phyloP scores from a whole-genome alignment of 2,113 vertebrate species.

The Lagopus leucura region DNA sequence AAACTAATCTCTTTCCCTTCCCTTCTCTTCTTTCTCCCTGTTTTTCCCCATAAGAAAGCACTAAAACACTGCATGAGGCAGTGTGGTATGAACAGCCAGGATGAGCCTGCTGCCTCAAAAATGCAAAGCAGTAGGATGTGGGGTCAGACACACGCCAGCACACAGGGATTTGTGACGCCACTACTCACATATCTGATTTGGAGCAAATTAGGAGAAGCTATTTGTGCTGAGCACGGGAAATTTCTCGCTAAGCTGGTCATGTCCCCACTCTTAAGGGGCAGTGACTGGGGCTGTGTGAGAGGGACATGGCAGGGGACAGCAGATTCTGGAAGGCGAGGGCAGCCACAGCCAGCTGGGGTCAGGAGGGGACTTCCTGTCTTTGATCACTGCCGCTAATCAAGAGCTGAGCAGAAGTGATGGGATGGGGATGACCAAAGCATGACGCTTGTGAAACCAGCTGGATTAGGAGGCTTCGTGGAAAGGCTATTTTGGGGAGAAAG shows the following conservation, averaged over 20 bases:
- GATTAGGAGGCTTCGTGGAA: background rate
- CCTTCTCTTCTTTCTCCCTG: background rate
- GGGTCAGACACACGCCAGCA: background rate
- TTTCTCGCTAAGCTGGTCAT: background rate
- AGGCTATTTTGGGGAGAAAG: background rate
- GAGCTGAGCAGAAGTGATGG: background rate
- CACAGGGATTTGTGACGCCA: background rate
- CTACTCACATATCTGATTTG: background rate
- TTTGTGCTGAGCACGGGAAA: background rate
- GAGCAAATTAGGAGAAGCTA: background rate
- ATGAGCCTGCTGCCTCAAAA: background rate
- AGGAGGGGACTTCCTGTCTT: constrained; percentile 12
- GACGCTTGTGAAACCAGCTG: background rate
- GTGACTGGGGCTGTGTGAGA: rapidly evolving
- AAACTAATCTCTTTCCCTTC: background rate
- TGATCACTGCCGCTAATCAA: background rate
- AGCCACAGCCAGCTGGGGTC: background rate
- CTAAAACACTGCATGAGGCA: background rate
- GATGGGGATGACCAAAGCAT: background rate
- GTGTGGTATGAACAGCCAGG: background rate
- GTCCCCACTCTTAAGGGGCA: background rate
- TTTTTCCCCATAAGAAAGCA: background rate
- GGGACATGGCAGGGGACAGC: background rate
- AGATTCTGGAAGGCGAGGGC: background rate
- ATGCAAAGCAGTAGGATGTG: background rate